A percentile compares a stretch with the other conserved stretches of the same genome.
These are phyloP conservation scores for Lobophora halterata DNA, from an alignment of 2,888 invertebrate species.

Conservation along the genomic window DNA sequence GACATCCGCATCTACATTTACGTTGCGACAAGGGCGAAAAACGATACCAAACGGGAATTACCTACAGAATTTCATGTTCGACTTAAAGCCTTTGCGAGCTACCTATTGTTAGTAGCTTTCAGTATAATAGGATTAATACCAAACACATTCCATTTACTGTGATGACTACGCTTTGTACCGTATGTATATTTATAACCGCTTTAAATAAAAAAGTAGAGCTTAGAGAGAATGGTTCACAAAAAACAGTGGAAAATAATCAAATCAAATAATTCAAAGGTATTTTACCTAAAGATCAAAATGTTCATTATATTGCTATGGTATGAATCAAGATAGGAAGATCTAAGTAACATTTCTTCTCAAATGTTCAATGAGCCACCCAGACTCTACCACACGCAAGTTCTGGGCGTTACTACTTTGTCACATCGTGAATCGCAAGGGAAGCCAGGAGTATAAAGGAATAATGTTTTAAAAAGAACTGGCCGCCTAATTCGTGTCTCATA, in stretches of 20 bases:
- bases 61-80: not conserved
- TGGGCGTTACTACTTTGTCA: constrained; percentile 76
- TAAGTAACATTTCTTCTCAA: constrained; percentile 11
- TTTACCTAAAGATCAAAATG: no score
- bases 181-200: no score
- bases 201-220: no score
- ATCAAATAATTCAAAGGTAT: no score
- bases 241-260: no score
- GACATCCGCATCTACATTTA: constrained; percentile 14
- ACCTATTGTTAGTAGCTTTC: no score
- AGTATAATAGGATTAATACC: no score
- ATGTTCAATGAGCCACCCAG: constrained; percentile 59
- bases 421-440: constrained; percentile 60
- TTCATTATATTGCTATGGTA: no score
- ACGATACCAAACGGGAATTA: constrained; percentile 4
- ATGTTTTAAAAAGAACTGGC: constrained; percentile 56
- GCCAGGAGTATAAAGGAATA: constrained; percentile 31
- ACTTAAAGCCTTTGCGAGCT: constrained; percentile 3
- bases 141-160: no score
- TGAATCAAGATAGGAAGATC: not conserved
- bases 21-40: constrained; percentile 6
- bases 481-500: constrained; percentile 77
- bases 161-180: no score
- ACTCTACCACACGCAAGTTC: constrained; percentile 62
- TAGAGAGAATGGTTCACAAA: no score